phyloP scores from a whole-genome alignment of 2,888 invertebrate species.

The Boloria selene region DNA sequence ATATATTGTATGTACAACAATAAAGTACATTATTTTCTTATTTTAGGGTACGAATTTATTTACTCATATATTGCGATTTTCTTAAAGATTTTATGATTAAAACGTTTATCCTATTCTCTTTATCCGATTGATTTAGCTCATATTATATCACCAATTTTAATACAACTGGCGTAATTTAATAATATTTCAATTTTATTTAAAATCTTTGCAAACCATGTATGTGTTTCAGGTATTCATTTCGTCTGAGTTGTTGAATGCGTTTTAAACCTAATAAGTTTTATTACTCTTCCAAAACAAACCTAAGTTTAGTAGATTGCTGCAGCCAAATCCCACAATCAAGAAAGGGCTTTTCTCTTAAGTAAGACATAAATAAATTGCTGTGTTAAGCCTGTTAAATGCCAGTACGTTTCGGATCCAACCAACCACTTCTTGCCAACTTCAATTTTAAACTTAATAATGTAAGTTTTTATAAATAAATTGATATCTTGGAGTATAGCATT shows the following conservation, averaged over 20 bases:
- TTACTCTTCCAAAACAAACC: slow-evolving; percentile 26
- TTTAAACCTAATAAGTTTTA: slow-evolving; percentile 6
- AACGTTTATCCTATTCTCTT: too few relatives aligned
- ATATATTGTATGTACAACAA: too few relatives aligned
- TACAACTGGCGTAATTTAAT: too few relatives aligned
- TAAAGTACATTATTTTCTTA: too few relatives aligned
- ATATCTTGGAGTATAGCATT: background rate
- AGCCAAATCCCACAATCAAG: slow-evolving; percentile 34
- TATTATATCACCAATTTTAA: too few relatives aligned
- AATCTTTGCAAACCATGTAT: too few relatives aligned
- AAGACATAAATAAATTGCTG: slow-evolving; percentile 29
- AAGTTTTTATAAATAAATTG: background rate
- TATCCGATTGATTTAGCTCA: too few relatives aligned
- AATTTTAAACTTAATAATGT: slow-evolving; percentile 1
- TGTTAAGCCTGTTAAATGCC: slow-evolving; percentile 25
- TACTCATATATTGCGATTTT: too few relatives aligned
- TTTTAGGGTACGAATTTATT: too few relatives aligned
- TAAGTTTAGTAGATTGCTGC: slow-evolving; percentile 28
- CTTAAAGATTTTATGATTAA: too few relatives aligned
- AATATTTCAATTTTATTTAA: too few relatives aligned
- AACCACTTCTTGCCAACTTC: slow-evolving; percentile 2
- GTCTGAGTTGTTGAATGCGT: background rate
- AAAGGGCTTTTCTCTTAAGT: slow-evolving; percentile 33
- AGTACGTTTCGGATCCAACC: slow-evolving; percentile 7
- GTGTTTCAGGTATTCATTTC: too few relatives aligned